A percentile compares a stretch with the other conserved stretches of the same genome.
Evolutionary conservation across 2,888 invertebrate genomes (phyloP).

Genomic region (Pemphredon lugubris): DNA sequence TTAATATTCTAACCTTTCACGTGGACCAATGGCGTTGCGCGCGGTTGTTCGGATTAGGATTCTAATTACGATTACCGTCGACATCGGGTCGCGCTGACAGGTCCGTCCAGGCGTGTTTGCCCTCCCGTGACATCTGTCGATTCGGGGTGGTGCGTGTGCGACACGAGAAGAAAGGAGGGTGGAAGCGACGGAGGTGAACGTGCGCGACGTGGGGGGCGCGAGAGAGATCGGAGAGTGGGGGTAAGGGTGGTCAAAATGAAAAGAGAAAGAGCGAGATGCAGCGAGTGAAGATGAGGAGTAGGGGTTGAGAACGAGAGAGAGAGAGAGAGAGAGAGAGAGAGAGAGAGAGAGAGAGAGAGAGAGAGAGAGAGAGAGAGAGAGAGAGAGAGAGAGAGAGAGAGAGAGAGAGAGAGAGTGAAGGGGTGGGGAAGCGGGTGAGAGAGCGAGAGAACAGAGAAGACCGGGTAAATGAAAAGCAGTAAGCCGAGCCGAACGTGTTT

Average conservation of each 20-base stretch:
- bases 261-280: conserved; percentile 21
- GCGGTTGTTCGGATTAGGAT: conserved; percentile 57
- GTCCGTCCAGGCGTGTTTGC: conserved; percentile 67
- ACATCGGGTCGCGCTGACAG: conserved; percentile 65
- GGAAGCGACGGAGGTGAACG: conserved; percentile 6
- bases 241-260: conserved; percentile 25
- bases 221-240: conserved; percentile 14
- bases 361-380: not conserved
- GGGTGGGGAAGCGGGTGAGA: not conserved
- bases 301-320: conserved; percentile 3
- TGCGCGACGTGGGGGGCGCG: conserved; percentile 6
- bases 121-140: conserved; percentile 74
- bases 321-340: no score
- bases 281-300: no score
- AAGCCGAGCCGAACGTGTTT: conserved; percentile 68
- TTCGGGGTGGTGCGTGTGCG: conserved; percentile 56
- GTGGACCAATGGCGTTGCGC: conserved; percentile 30
- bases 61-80: conserved; percentile 67
- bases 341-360: no score
- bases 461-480: conserved; percentile 72
- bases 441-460: conserved; percentile 13
- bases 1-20: conserved; percentile 53
- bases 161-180: conserved; percentile 55
- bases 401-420: conserved; percentile 32
- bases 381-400: conserved; percentile 11